phyloP scores from a whole-genome alignment of 2,888 invertebrate species.

The Agriopis aurantiaria region DNA sequence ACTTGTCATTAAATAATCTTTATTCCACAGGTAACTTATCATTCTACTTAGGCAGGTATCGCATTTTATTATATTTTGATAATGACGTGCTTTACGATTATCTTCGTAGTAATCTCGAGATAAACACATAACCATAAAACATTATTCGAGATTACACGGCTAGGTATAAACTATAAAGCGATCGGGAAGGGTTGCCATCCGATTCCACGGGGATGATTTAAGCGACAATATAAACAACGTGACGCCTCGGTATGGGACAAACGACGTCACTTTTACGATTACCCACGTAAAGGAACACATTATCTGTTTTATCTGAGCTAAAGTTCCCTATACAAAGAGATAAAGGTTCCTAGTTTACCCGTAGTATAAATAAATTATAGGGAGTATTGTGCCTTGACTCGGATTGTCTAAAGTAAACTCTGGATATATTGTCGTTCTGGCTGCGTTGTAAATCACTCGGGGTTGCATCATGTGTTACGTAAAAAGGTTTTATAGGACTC shows the following conservation, averaged over 20 bases:
- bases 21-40: conserved; percentile 43
- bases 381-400: conserved; percentile 68
- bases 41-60: conserved; percentile 54
- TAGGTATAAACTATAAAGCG: conserved; percentile 28
- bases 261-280: conserved; percentile 72
- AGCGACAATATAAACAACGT: conserved; percentile 66
- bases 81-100: conserved; percentile 58
- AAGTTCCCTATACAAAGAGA: conserved; percentile 78
- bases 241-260: conserved; percentile 60
- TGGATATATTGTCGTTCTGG: conserved; percentile 69
- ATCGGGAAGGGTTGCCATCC: conserved; percentile 46
- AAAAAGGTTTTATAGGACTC: conserved; percentile 76
- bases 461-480: conserved; percentile 68
- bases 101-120: conserved; percentile 48
- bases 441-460: conserved; percentile 76
- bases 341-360: conserved; percentile 77
- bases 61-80: conserved; percentile 61
- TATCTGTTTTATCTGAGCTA: conserved; percentile 81
- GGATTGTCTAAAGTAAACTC: conserved; percentile 79
- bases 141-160: conserved; percentile 44
- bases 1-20: background rate
- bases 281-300: conserved; percentile 77
- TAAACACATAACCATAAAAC: conserved; percentile 46
- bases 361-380: conserved; percentile 83
- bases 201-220: conserved; percentile 53